Evolutionary conservation across 2,888 invertebrate species (phyloP).

Genomic region (Netelia fuscicornis): DNA sequence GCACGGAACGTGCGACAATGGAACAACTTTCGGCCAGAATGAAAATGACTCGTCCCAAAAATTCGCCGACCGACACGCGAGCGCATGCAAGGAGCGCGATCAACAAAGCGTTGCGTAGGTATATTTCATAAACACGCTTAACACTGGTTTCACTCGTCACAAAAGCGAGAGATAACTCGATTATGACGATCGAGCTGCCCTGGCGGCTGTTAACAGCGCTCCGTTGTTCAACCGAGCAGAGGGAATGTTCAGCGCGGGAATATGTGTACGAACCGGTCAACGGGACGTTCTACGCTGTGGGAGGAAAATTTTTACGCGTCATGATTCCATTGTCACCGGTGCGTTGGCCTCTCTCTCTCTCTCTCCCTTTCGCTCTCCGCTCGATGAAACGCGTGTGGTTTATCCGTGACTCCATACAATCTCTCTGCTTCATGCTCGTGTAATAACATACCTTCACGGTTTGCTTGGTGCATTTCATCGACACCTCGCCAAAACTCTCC

Average conservation of each 20-base stretch:
- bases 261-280: slow-evolving; percentile 23
- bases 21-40: slow-evolving; percentile 1
- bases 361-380: background rate
- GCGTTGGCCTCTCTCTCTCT: background rate
- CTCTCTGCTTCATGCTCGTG: background rate
- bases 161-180: slow-evolving; percentile 65
- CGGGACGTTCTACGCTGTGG: slow-evolving; percentile 1
- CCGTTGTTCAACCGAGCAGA: slow-evolving; percentile 15
- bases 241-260: slow-evolving; percentile 34
- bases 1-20: slow-evolving; percentile 22
- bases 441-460: background rate
- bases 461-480: background rate
- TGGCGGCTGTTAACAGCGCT: slow-evolving; percentile 42
- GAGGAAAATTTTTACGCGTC: slow-evolving; percentile 43
- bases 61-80: background rate
- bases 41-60: slow-evolving; percentile 16
- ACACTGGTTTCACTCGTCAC: slow-evolving; percentile 47
- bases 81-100: background rate
- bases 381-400: background rate
- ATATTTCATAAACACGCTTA: slow-evolving; percentile 70
- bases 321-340: slow-evolving; percentile 50
- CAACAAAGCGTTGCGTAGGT: slow-evolving; percentile 50
- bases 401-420: background rate
- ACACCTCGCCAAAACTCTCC: slow-evolving; percentile 1
- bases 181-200: slow-evolving; percentile 56